Conservation (phyloP, 2,113 vertebrate species). For the Anhinga anhinga region DNA sequence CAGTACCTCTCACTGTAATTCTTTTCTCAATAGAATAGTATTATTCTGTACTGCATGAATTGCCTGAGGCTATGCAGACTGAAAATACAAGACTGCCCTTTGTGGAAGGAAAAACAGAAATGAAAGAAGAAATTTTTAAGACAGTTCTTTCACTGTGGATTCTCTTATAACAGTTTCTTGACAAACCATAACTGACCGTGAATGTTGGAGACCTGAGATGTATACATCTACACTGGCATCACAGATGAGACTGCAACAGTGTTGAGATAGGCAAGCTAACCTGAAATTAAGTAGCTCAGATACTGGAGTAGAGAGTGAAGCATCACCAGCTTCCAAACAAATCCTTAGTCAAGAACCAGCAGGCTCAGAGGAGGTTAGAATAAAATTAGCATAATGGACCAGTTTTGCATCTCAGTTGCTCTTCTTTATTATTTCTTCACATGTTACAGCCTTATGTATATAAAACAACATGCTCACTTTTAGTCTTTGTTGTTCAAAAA, state of each 20-base stretch:
- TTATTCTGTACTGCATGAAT: not conserved
- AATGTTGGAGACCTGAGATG: not conserved
- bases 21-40: conserved; percentile 7
- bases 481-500: not conserved
- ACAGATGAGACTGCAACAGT: not conserved
- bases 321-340: not conserved
- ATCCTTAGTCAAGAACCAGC: not conserved
- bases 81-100: not conserved
- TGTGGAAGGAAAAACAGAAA: conserved; percentile 16
- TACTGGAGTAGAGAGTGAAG: not conserved
- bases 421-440: not conserved
- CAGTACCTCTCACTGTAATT: not conserved
- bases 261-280: not conserved
- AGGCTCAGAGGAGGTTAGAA: not conserved
- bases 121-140: conserved; percentile 14
- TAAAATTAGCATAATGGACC: not conserved
- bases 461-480: not conserved
- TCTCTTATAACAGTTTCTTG: not conserved
- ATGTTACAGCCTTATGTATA: not conserved
- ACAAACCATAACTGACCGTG: not conserved
- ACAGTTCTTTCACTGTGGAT: conserved; percentile 5
- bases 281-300: not conserved
- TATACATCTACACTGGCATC: not conserved
- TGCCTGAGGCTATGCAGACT: conserved; percentile 20
- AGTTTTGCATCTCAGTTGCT: not conserved